Evolutionary conservation across 1,140 invertebrate species (phyloP).

Genomic region (Penaeus vannamei): DNA sequence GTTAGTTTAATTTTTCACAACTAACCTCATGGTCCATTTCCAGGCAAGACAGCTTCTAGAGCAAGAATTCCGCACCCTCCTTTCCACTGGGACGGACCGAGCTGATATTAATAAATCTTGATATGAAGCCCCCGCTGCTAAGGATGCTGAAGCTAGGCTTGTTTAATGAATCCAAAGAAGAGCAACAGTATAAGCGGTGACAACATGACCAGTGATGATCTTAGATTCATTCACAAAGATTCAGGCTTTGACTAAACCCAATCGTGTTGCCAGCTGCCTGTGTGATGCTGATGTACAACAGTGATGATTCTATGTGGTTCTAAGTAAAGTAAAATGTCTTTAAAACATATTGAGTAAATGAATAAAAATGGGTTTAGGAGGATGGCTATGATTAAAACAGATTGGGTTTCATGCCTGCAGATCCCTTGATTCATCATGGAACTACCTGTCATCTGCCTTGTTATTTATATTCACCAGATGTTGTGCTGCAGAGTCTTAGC

Average conservation of each 20-base stretch:
- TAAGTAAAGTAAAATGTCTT: no score
- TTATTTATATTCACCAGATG: conserved; percentile 43
- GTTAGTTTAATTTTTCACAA: no score
- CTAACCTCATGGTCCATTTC: not conserved
- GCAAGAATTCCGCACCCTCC: conserved; percentile 45
- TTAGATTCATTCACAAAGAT: no score
- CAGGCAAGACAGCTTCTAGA: conserved; percentile 57
- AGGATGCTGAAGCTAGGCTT: conserved; percentile 59
- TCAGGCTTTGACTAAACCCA: no score
- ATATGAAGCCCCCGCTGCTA: conserved; percentile 61
- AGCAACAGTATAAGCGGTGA: conserved; percentile 12
- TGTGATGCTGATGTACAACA: no score
- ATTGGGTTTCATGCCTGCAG: no score
- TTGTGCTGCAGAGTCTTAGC: conserved; percentile 1
- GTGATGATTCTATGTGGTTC: no score
- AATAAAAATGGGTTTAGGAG: no score
- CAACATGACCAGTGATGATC: not conserved
- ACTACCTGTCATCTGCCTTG: conserved; percentile 43
- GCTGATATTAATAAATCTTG: conserved; percentile 58
- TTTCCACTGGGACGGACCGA: conserved; percentile 53
- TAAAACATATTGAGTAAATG: no score
- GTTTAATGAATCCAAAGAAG: conserved; percentile 51
- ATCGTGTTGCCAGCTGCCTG: no score
- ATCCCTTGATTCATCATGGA: not conserved
- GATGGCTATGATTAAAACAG: no score